Evolutionary conservation across 92 coral and sea anemone genomes (phyloP).

Genomic region (Epizoanthus scotinus): DNA sequence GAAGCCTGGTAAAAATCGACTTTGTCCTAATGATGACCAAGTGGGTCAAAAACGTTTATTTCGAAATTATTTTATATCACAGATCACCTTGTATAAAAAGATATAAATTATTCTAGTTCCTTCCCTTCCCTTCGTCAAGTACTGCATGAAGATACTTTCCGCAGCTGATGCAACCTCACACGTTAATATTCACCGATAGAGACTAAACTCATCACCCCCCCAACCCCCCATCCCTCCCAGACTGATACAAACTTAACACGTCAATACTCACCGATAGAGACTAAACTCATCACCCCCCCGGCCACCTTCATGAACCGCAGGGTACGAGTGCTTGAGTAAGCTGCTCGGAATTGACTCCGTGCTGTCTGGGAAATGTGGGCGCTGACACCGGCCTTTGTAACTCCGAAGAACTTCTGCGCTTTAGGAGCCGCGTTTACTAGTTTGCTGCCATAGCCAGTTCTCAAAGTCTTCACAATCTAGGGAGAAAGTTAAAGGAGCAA

Average conservation of each 20-base stretch:
- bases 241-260: too few relatives aligned
- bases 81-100: too few relatives aligned
- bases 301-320: conserved; percentile 43
- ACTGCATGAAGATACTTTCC: too few relatives aligned
- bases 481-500: not conserved
- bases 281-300: conserved; percentile 49
- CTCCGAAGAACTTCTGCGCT: conserved; percentile 60
- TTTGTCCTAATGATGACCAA: too few relatives aligned
- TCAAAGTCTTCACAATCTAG: conserved; percentile 63
- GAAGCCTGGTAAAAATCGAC: too few relatives aligned
- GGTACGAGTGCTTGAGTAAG: conserved; percentile 27
- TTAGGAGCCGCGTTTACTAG: conserved; percentile 55
- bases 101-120: too few relatives aligned
- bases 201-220: conserved; percentile 49
- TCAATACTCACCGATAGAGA: conserved; percentile 45
- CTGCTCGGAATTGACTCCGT: conserved; percentile 52
- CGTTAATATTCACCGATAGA: conserved; percentile 40
- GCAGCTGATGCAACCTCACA: too few relatives aligned
- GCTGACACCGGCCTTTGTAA: conserved; percentile 54
- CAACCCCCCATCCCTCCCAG: too few relatives aligned
- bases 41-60: too few relatives aligned
- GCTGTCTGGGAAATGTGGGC: conserved; percentile 58
- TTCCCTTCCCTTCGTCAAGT: too few relatives aligned
- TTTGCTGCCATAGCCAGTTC: conserved; percentile 56
- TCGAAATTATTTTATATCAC: too few relatives aligned